Conservation (phyloP, 2,888 invertebrate genomes). For the Pollenia labialis region DNA sequence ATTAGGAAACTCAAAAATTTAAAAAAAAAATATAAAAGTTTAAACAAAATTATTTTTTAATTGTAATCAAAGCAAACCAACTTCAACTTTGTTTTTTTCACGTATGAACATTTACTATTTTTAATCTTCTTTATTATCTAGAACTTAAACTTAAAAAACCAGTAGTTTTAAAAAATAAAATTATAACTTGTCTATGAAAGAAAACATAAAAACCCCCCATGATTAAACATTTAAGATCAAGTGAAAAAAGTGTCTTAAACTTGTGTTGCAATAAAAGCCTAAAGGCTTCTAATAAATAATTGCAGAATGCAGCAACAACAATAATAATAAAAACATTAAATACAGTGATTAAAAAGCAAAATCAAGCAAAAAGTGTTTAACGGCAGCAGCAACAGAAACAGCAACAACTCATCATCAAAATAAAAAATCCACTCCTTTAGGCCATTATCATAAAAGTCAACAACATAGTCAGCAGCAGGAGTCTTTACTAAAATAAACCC, state of each 20-base stretch:
- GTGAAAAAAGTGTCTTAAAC: constrained; percentile 32
- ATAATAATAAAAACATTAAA: constrained; percentile 57
- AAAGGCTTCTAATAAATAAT: constrained; percentile 76
- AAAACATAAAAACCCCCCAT: constrained; percentile 4
- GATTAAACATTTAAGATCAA: constrained; percentile 48
- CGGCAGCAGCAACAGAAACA: constrained; percentile 13
- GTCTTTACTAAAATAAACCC: background rate
- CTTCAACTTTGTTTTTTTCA: background rate
- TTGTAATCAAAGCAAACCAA: background rate
- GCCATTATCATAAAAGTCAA: constrained; percentile 50
- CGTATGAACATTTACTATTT: background rate
- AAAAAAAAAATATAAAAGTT: background rate
- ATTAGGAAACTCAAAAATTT: background rate
- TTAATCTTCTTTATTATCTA: background rate
- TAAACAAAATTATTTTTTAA: background rate
- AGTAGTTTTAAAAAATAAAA: constrained; percentile 49
- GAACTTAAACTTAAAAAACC: constrained; percentile 39
- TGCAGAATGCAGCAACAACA: constrained; percentile 76
- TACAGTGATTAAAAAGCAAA: constrained; percentile 51
- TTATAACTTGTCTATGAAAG: constrained; percentile 30
- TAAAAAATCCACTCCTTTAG: constrained; percentile 42
- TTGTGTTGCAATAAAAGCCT: constrained; percentile 51
- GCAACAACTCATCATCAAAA: constrained; percentile 29
- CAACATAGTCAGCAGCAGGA: constrained; percentile 39
- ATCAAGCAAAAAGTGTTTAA: constrained; percentile 37